These are phyloP conservation scores for Apodemia duryi DNA, from an alignment of 2,888 invertebrate genomes.

Conservation along the genomic window DNA sequence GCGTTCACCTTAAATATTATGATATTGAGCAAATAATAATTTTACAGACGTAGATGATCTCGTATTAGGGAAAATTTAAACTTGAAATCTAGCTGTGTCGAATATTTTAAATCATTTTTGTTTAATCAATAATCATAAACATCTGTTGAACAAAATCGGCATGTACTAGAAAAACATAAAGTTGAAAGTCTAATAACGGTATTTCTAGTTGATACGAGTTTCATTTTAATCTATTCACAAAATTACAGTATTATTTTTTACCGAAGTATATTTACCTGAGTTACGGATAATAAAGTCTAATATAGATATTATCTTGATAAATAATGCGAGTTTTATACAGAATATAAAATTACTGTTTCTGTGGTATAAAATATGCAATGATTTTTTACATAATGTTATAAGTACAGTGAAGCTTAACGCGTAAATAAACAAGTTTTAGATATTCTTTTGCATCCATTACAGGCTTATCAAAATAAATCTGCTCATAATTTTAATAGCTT, in stretches of 20 bases:
- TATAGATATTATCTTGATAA: constrained; percentile 2
- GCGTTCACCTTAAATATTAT: too few relatives aligned
- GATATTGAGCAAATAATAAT: too few relatives aligned
- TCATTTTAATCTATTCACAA: neutral
- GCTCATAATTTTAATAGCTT: neutral
- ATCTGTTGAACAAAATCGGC: too few relatives aligned
- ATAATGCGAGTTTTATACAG: constrained; percentile 10
- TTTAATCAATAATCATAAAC: too few relatives aligned
- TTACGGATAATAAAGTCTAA: constrained; percentile 8
- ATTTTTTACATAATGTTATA: constrained; percentile 1
- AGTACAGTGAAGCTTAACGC: neutral
- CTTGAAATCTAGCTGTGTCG: too few relatives aligned
- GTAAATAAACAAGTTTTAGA: neutral
- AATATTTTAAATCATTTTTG: too few relatives aligned
- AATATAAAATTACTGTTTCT: constrained; percentile 5
- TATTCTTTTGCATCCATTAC: neutral
- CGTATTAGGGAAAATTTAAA: too few relatives aligned
- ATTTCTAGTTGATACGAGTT: neutral
- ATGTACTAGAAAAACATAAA: too few relatives aligned
- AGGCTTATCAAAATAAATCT: neutral
- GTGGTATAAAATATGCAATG: constrained; percentile 2
- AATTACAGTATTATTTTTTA: neutral
- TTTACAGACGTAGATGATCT: too few relatives aligned
- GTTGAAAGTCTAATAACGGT: neutral
- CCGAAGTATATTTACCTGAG: neutral